Percentiles rank a stretch among this genome's conserved stretches.
phyloP scores from a whole-genome alignment of 1,140 invertebrate genomes.

The Leptinotarsa texana region DNA sequence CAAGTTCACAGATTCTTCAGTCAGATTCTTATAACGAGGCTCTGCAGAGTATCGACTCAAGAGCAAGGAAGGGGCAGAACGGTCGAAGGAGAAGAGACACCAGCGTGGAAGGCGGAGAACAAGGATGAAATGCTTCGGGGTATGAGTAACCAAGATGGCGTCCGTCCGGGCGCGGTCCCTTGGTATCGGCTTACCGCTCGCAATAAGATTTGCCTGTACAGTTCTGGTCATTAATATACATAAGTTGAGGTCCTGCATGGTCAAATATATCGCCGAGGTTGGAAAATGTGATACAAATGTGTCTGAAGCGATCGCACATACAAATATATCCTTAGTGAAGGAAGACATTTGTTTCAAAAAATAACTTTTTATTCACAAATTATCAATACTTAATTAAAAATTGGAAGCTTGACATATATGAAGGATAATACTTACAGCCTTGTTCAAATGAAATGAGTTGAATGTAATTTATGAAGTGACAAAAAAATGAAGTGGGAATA shows the following conservation, averaged over 20 bases:
- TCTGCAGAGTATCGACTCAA: constrained; percentile 54
- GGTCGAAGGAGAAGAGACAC: constrained; percentile 23
- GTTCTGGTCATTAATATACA: constrained; percentile 55
- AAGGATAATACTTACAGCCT: too few relatives aligned
- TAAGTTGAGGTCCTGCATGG: constrained; percentile 41
- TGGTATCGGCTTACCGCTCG: constrained; percentile 53
- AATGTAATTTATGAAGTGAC: too few relatives aligned
- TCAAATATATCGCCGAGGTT: constrained; percentile 1
- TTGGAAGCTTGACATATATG: too few relatives aligned
- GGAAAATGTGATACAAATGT: not conserved
- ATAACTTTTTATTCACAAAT: too few relatives aligned
- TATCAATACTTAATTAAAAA: too few relatives aligned
- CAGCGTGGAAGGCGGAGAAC: constrained; percentile 32
- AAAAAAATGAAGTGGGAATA: too few relatives aligned
- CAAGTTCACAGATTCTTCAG: constrained; percentile 44
- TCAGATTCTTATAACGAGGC: constrained; percentile 48
- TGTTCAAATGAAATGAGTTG: too few relatives aligned
- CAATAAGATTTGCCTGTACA: constrained; percentile 55
- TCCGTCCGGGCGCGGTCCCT: constrained; percentile 50
- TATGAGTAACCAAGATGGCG: constrained; percentile 50
- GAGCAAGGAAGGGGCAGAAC: constrained; percentile 45
- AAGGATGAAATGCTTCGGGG: constrained; percentile 35
- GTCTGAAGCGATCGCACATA: not conserved
- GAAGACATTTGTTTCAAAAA: too few relatives aligned
- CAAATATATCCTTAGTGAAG: too few relatives aligned